Evolutionary conservation across 2,113 vertebrate species (phyloP).

Genomic region (Oncorhynchus masou): DNA sequence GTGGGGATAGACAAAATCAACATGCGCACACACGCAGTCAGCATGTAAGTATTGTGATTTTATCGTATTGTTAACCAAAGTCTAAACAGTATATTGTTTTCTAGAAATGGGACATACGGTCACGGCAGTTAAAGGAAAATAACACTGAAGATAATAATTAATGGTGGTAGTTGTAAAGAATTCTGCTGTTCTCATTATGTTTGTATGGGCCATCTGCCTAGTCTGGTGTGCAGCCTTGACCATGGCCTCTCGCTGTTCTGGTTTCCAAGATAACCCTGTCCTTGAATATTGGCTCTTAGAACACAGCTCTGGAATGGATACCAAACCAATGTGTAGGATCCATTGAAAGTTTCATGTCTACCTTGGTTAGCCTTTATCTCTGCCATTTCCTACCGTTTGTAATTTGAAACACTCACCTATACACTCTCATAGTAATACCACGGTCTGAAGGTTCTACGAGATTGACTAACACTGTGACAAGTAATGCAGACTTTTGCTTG

Average conservation of each 20-base stretch:
- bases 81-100: background rate
- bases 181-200: background rate
- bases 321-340: constrained; percentile 25
- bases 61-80: background rate
- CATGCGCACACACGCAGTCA: too few relatives aligned
- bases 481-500: background rate
- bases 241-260: background rate
- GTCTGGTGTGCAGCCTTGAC: background rate
- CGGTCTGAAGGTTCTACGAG: background rate
- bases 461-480: background rate
- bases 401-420: background rate
- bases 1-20: too few relatives aligned
- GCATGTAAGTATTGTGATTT: background rate
- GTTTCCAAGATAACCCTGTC: constrained; percentile 13
- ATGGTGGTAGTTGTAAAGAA: background rate
- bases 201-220: constrained; percentile 5
- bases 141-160: background rate
- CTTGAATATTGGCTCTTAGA: background rate
- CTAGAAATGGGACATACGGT: background rate
- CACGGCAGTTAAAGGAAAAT: background rate
- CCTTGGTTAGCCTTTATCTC: constrained; percentile 4
- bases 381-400: constrained; percentile 24
- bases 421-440: background rate
- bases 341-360: constrained; percentile 25
- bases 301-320: constrained; percentile 2